Base-by-base conservation (phyloP, 2,888 invertebrate species). In the Erebia ligea region DNA sequence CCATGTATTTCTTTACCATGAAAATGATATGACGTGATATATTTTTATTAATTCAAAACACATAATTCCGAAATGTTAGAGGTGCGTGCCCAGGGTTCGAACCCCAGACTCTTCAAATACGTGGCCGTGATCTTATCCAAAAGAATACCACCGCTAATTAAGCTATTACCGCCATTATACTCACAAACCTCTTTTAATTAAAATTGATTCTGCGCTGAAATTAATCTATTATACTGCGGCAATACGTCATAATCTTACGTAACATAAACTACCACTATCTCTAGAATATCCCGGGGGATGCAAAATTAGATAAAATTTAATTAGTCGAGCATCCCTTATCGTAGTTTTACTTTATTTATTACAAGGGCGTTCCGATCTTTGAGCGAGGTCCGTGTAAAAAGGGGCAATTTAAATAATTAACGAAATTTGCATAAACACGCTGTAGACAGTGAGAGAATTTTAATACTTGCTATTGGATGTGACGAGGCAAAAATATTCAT, bases 401-500 rank as follows among this genome's bases (percentile, higher is more conserved):
- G 70, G 70, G 65, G 63, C 40, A 59, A 45, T 68, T 70, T 73
- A 61, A 73, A 68, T 70, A 70, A 70, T 73, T 68, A 62, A 62
- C 50, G 34, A 48, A 69, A 73, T 73, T 73, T 62, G 61, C 73
- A 73, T 73, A 70, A 42, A 67, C 42, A 65, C 9, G 25, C 64
- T 21, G 10, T n/a, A 62, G 67, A 61, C 19, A 62, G 62, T 48
- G 13, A 25, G 48, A 21, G 15, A 19, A 61, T 61, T 61, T 61
- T 19, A 61, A 42, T 19, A n/a, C 8, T 58, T 11, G 56, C 45
- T 45, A n/a, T 15, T 34, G 15, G 34, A 15, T 8, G 6, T 58
- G 15, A 34, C 34, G 25, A 34, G 6, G 34, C 34, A 34, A 34
- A 6, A 34, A 6, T 1, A 34, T 34, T 34, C 34, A 34, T 34